Percentiles rank a stretch among this genome's conserved stretches.
phyloP scores from a whole-genome alignment of 2,113 vertebrate genomes.

The Ellobius talpinus region DNA sequence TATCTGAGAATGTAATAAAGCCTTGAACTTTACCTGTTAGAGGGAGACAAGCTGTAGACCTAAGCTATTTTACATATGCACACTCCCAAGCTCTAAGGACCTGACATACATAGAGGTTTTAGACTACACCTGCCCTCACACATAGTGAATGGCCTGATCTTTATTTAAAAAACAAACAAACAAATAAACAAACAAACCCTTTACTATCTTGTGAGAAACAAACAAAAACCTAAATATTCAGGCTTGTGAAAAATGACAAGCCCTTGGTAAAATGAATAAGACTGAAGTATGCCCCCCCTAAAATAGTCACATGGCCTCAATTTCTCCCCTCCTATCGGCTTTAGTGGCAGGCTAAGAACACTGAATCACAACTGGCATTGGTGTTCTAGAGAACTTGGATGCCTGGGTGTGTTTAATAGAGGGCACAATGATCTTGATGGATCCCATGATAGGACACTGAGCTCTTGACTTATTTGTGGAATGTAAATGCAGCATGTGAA shows the following conservation, averaged over 20 bases:
- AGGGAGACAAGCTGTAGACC: background rate
- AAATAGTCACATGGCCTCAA: background rate
- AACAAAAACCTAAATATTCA: background rate
- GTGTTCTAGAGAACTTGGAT: rapidly evolving
- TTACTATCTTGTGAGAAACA: background rate
- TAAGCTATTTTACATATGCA: background rate
- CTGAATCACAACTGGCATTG: too few relatives aligned
- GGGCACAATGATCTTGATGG: background rate
- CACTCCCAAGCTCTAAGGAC: background rate
- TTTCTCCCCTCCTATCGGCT: background rate
- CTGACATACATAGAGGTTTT: background rate
- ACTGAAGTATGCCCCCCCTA: background rate
- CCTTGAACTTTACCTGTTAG: background rate
- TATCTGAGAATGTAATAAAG: background rate
- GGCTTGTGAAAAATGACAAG: background rate
- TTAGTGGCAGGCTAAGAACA: background rate
- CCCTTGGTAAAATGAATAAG: background rate
- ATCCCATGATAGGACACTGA: background rate
- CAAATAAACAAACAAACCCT: background rate
- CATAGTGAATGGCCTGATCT: constrained; percentile 27
- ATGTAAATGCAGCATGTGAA: background rate
- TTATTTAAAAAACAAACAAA: background rate
- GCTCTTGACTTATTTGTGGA: background rate
- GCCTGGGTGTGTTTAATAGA: background rate
- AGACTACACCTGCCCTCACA: background rate